Conservation (phyloP, 2,113 vertebrate genomes). For the Tachuris rubrigastra region DNA sequence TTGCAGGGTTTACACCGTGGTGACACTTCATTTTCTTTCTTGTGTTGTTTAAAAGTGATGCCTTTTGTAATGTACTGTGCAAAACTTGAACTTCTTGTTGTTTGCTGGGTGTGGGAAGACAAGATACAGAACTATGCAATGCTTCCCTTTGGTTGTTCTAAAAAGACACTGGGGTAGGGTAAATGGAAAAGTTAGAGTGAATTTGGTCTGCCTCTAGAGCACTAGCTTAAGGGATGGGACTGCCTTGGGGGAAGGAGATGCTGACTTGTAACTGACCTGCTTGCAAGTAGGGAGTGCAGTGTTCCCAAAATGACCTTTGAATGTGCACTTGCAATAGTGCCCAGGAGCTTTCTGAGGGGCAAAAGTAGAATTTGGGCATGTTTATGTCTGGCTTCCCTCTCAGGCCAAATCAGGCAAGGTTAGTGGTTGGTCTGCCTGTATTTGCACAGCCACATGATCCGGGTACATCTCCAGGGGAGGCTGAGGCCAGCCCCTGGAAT, state of each 20-base stretch:
- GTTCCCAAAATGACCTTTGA: background rate
- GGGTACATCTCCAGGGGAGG: background rate
- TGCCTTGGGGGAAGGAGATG: background rate
- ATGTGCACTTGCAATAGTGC: background rate
- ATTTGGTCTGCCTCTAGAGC: background rate
- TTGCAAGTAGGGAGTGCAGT: background rate
- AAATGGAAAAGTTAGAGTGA: background rate
- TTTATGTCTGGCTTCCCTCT: background rate
- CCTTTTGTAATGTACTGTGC: conserved; percentile 3
- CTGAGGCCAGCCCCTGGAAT: background rate
- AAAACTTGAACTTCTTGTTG: conserved; percentile 23
- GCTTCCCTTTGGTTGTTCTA: background rate
- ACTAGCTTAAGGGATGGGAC: background rate
- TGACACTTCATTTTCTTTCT: background rate
- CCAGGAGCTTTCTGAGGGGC: background rate
- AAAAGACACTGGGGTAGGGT: background rate
- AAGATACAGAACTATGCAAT: conserved; percentile 52
- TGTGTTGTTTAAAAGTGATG: background rate
- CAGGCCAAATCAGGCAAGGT: background rate
- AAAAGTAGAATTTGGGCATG: background rate
- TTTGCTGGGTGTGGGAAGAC: background rate
- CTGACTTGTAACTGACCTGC: background rate
- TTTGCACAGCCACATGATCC: background rate
- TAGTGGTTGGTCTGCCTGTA: background rate
- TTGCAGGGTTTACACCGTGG: background rate